A percentile compares a stretch with the other conserved stretches of the same genome.
Conservation (phyloP, 2,797 vertebrate genomes). For the Lemur catta region DNA sequence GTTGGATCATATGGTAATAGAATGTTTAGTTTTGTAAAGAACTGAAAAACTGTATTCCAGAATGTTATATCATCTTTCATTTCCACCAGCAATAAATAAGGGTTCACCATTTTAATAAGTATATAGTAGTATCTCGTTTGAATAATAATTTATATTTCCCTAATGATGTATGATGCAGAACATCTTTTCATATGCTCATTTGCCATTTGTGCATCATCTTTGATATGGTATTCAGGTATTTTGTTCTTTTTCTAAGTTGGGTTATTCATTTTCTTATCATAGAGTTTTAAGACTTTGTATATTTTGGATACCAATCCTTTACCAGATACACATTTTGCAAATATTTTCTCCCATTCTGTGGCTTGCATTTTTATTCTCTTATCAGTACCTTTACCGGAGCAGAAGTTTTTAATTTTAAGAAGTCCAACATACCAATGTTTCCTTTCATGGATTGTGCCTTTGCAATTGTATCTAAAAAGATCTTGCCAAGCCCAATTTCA, state of each 20-base stretch:
- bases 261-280: not conserved
- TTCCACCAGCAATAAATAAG: not conserved
- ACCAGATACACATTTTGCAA: not conserved
- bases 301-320: not conserved
- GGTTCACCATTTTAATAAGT: not conserved
- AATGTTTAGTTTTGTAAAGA: not conserved
- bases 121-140: not conserved
- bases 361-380: not conserved
- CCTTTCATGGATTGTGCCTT: not conserved
- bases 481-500: not conserved
- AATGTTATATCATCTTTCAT: not conserved
- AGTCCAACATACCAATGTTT: not conserved
- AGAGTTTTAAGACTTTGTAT: not conserved
- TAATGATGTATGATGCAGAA: not conserved
- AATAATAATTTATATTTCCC: not conserved
- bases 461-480: not conserved
- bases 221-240: not conserved
- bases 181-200: not conserved
- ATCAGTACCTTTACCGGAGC: not conserved
- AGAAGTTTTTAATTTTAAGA: not conserved
- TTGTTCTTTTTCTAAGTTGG: not conserved
- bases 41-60: not conserved
- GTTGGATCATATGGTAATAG: too few species aligned
- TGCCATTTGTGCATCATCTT: not conserved
- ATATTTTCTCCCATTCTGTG: not conserved